Conservation (phyloP, 1,140 invertebrate species). For the Cecropterus lyciades region DNA sequence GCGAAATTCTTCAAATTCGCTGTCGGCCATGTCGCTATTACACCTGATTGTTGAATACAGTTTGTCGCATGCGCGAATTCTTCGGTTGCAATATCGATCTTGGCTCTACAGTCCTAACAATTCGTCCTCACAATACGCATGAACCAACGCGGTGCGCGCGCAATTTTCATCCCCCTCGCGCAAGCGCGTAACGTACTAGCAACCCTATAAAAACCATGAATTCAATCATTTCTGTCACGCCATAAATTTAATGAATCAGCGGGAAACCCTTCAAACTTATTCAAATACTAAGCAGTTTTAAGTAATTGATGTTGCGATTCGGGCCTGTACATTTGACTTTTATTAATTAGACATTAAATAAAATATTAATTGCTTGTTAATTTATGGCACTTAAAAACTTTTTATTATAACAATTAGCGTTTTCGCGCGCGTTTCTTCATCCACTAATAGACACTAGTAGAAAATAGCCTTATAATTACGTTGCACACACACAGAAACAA, state of each 20-base stretch:
- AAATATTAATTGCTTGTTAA: too few relatives aligned
- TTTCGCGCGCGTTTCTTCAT: too few relatives aligned
- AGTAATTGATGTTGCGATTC: not conserved
- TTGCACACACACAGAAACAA: too few relatives aligned
- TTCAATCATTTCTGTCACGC: slow-evolving; percentile 28
- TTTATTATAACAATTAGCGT: too few relatives aligned
- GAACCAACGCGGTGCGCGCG: slow-evolving; percentile 44
- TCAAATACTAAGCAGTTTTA: not conserved
- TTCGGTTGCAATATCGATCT: slow-evolving; percentile 24
- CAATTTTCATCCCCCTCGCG: slow-evolving; percentile 39
- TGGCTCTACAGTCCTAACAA: slow-evolving; percentile 8
- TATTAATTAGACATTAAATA: too few relatives aligned
- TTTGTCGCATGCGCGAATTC: slow-evolving; percentile 63
- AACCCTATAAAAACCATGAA: slow-evolving; percentile 37
- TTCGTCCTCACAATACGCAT: slow-evolving; percentile 45
- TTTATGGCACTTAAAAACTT: too few relatives aligned
- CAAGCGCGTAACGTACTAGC: slow-evolving; percentile 38
- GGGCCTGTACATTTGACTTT: too few relatives aligned
- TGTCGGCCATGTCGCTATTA: slow-evolving; percentile 91
- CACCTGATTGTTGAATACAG: slow-evolving; percentile 64
- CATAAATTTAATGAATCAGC: slow-evolving; percentile 59
- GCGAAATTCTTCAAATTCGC: slow-evolving; percentile 96
- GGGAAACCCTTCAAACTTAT: slow-evolving; percentile 52
- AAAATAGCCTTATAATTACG: too few relatives aligned
- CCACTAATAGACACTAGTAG: too few relatives aligned